A percentile compares a stretch with the other conserved stretches of the same genome.
phyloP scores from a whole-genome alignment of 2,888 invertebrate genomes.

The Anthrax anthrax region DNA sequence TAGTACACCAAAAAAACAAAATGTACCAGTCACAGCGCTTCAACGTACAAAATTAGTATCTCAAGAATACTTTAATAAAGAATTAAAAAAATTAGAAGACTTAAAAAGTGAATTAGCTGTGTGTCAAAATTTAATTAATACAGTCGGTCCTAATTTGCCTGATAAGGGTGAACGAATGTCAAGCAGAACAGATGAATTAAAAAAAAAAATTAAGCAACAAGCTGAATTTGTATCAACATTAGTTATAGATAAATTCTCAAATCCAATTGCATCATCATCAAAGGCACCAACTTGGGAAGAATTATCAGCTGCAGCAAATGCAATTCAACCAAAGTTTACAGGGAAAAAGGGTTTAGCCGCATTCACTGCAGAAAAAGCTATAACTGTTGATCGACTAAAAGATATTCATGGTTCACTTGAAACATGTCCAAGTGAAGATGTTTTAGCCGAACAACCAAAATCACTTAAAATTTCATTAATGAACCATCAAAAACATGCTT shows the following conservation, averaged over 20 bases:
- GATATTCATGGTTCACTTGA: slow-evolving; percentile 54
- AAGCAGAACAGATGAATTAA: slow-evolving; percentile 36
- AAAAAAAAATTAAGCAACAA: slow-evolving; percentile 35
- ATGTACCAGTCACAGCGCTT: background rate
- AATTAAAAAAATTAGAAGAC: slow-evolving; percentile 35
- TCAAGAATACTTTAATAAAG: slow-evolving; percentile 29
- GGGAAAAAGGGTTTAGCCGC: slow-evolving; percentile 47
- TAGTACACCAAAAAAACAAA: background rate
- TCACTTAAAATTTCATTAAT: slow-evolving; percentile 54
- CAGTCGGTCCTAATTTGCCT: slow-evolving; percentile 35
- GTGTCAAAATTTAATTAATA: slow-evolving; percentile 21
- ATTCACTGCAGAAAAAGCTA: slow-evolving; percentile 48
- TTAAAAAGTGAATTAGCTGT: slow-evolving; percentile 35
- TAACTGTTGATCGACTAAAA: slow-evolving; percentile 58
- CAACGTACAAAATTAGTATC: slow-evolving; percentile 15
- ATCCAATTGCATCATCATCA: background rate
- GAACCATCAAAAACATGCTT: slow-evolving; percentile 71
- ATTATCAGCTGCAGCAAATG: slow-evolving; percentile 25
- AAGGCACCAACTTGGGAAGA: slow-evolving; percentile 23
- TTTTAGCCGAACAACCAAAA: slow-evolving; percentile 43
- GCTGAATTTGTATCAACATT: slow-evolving; percentile 38
- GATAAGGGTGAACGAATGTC: slow-evolving; percentile 48
- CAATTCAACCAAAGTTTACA: slow-evolving; percentile 25
- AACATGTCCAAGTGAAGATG: slow-evolving; percentile 48
- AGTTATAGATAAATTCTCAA: slow-evolving; percentile 27